Evolutionary conservation across 2,888 invertebrate species (phyloP), one percentile per base, ranked within the genome.

Genomic region (Oscheius sp.): DNA sequence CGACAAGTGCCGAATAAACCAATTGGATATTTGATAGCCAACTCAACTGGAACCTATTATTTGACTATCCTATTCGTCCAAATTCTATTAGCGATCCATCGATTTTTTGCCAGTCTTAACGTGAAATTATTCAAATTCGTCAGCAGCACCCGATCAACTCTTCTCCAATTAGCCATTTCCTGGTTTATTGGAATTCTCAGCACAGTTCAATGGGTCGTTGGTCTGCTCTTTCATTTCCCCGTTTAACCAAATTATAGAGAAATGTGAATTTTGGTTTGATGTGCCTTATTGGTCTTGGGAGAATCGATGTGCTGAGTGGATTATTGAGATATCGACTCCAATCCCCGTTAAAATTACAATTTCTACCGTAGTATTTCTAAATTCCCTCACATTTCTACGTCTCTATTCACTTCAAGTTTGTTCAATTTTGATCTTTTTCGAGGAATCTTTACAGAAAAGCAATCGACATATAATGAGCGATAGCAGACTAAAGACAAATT

Each of bases 1-100:
- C 25, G 61, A 1, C 61, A 61, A 61, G n/a, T 61, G 12, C 61
- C 61, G 12, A 61, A 27, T 12, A 15, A 61, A 25, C 8, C 20
- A 2, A 45, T 61, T 5, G 61, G 61, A 15, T 61, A 61, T 17
- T 45, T 61, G 23, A 61, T 61, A 27, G 61, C 45, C 10, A 61
- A 61, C 27, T 45, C 61, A 2, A 61, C 61, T 27, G 61, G 61
- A 31, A 61, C 61, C 45, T 61, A 42, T 25, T 61, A 61, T 15
- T 17, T 61, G 3, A 45, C 42, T 15, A 17, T 61, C 25, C 10
- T 61, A n/a, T 42, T 61, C 27, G 61, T 61, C 17, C 61, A 61
- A 29, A 61, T 61, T 10, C 29, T 61, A 23, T 31, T 61, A 27
- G 42, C 61, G 1, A 10, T 27, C 17, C 61, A 61, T 25, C 20